Conservation (phyloP, 2,797 vertebrate species). For the Melanotaenia pygmaea region DNA sequence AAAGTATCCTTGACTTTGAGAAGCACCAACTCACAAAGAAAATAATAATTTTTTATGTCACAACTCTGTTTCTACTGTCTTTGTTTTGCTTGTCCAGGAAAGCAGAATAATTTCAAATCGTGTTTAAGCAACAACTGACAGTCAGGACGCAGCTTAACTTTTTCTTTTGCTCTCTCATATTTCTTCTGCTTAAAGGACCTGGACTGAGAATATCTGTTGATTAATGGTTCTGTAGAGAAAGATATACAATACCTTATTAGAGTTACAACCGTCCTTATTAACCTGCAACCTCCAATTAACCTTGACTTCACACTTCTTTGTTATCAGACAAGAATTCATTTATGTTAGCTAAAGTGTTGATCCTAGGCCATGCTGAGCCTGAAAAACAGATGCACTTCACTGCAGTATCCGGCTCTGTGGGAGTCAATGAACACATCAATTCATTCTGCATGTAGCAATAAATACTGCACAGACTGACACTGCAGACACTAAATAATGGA, state of each 20-base stretch:
- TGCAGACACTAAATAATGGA: conserved; percentile 26
- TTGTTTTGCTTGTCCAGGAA: conserved; percentile 24
- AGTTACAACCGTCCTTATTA: conserved; percentile 33
- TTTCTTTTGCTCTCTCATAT: conserved; percentile 36
- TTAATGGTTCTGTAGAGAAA: conserved; percentile 79
- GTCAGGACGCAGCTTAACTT: conserved; percentile 22
- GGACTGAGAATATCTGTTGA: conserved; percentile 87
- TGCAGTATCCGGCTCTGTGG: conserved; percentile 23
- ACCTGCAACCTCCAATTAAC: no score
- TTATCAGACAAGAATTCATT: conserved; percentile 89
- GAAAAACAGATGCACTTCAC: conserved; percentile 44
- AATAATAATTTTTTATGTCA: background rate
- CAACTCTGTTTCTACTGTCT: no score
- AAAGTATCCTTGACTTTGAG: background rate
- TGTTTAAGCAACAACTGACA: conserved; percentile 7
- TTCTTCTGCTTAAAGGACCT: conserved; percentile 47
- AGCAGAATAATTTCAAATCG: conserved; percentile 34
- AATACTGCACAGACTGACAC: conserved; percentile 28
- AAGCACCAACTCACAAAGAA: background rate
- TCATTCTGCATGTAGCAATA: conserved; percentile 33
- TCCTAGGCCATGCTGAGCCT: conserved; percentile 79
- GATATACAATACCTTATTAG: conserved; percentile 36
- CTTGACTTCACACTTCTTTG: conserved; percentile 13
- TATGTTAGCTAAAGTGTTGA: conserved; percentile 89
- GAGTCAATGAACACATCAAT: conserved; percentile 43